A percentile compares a stretch with the other conserved stretches of the same genome.
These are phyloP conservation scores for Bombyx huttoni DNA, from an alignment of 2,888 invertebrate species.

Conservation along the genomic window DNA sequence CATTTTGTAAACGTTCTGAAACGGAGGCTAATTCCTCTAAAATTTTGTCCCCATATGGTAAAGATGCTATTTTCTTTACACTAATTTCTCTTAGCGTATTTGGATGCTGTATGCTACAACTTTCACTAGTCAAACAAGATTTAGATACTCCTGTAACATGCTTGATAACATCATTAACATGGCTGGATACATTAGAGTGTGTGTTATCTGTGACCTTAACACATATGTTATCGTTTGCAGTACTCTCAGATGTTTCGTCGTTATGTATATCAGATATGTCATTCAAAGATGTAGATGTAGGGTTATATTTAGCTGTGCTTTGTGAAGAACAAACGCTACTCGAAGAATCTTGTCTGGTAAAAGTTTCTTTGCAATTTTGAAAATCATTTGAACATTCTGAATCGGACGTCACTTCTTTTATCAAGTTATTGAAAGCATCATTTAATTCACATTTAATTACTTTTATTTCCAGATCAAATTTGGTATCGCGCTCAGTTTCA, in stretches of 20 bases:
- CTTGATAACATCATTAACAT: slow-evolving; percentile 59
- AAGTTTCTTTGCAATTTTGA: slow-evolving; percentile 25
- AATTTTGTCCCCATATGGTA: slow-evolving; percentile 80
- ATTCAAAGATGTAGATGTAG: slow-evolving; percentile 71
- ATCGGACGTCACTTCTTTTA: slow-evolving; percentile 54
- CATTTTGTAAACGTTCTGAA: slow-evolving; percentile 70
- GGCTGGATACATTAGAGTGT: slow-evolving; percentile 23
- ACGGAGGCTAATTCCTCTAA: slow-evolving; percentile 78
- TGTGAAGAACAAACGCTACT: slow-evolving; percentile 77
- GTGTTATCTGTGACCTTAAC: neutral
- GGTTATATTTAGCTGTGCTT: slow-evolving; percentile 80
- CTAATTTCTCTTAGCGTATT: slow-evolving; percentile 76
- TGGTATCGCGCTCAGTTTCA: slow-evolving; percentile 7
- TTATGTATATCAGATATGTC: slow-evolving; percentile 73
- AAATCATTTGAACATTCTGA: slow-evolving; percentile 33
- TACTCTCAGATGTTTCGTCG: slow-evolving; percentile 38
- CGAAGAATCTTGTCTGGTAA: slow-evolving; percentile 71
- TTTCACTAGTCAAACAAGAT: slow-evolving; percentile 14
- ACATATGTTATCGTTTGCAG: slow-evolving; percentile 17
- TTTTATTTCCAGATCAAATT: slow-evolving; percentile 52
- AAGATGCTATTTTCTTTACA: slow-evolving; percentile 73
- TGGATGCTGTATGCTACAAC: slow-evolving; percentile 29
- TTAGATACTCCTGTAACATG: slow-evolving; percentile 40
- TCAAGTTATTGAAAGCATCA: slow-evolving; percentile 58
- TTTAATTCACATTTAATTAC: slow-evolving; percentile 60